Evolutionary conservation across 2,113 vertebrate species (phyloP), one percentile per base, ranked within the genome.

Genomic region (Hippoglossus stenolepis): DNA sequence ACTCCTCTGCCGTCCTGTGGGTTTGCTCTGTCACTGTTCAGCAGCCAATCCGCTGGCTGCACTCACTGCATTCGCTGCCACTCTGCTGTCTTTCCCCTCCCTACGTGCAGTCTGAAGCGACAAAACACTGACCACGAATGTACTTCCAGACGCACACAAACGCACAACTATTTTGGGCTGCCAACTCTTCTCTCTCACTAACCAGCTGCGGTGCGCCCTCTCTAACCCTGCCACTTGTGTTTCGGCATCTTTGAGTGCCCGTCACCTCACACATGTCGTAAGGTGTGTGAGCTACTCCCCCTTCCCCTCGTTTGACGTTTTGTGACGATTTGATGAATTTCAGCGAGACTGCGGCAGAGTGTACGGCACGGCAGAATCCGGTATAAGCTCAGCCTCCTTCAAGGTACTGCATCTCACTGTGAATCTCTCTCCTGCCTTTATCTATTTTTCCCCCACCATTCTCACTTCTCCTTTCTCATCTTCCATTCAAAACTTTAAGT

Each of bases 311-410:
- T 91, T 90, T 91, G 91, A 93, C 80, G 45, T n/a, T 51, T 89
- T 77, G 45, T 94, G 89, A 92, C 82, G 84, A 92, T 93, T 93
- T 93, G 88, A 90, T 95, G 93, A 95, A 92, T 95, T 94, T 86
- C 94, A 95, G 94, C 94, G 94, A 91, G 94, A 95, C 88, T 91
- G 90, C 91, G 83, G 93, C 91, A 95, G 94, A 73, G 90, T 91
- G 93, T 95, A 94, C 91, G 94, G 94, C 91, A 93, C 93, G 89
- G 92, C 94, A 95, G 94, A 95, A 95, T 95, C 94, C 94, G 93
- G 94, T 95, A 95, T 95, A 94, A 95, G 94, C 93, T 95, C 94
- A 90, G 94, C 94, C 89, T 95, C 94, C 82, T 95, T 95, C 94
- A 95, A 95, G 94, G 94, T 95, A 95, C 81, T 79, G 83, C 93